Percentiles rank a stretch among this genome's conserved stretches.
Conservation (phyloP, 1,140 invertebrate genomes). For the Brachionus koreanus region DNA sequence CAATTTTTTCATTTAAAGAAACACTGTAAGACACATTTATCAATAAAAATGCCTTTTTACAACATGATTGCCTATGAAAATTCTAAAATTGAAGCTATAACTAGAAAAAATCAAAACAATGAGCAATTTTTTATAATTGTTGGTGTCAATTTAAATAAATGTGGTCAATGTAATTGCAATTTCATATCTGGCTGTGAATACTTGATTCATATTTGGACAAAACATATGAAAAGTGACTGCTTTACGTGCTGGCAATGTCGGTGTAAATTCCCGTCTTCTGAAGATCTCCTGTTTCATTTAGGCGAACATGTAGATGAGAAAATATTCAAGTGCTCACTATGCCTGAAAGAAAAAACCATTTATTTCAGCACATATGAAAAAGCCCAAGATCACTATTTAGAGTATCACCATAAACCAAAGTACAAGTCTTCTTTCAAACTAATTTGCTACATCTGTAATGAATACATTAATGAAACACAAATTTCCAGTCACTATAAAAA, state of each 20-base stretch:
- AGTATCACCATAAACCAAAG: background rate
- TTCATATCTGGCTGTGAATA: background rate
- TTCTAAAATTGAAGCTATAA: background rate
- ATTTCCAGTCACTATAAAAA: background rate
- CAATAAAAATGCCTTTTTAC: background rate
- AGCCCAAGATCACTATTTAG: background rate
- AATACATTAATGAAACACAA: background rate
- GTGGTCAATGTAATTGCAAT: background rate
- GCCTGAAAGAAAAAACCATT: background rate
- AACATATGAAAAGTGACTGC: background rate
- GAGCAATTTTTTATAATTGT: background rate
- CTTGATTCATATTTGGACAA: background rate
- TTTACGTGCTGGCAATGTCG: background rate
- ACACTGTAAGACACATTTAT: background rate
- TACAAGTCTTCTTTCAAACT: background rate
- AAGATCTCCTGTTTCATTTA: background rate
- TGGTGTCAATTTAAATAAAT: background rate
- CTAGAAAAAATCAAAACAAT: background rate
- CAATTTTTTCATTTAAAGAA: slow-evolving; percentile 8
- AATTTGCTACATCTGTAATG: background rate
- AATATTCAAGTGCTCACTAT: background rate
- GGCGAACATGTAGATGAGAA: background rate
- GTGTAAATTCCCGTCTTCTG: background rate
- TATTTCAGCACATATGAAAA: background rate
- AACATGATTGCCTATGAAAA: slow-evolving; percentile 2